These are phyloP conservation scores for Autographa pulchrina DNA, from an alignment of 2,888 invertebrate genomes.

Conservation along the genomic window DNA sequence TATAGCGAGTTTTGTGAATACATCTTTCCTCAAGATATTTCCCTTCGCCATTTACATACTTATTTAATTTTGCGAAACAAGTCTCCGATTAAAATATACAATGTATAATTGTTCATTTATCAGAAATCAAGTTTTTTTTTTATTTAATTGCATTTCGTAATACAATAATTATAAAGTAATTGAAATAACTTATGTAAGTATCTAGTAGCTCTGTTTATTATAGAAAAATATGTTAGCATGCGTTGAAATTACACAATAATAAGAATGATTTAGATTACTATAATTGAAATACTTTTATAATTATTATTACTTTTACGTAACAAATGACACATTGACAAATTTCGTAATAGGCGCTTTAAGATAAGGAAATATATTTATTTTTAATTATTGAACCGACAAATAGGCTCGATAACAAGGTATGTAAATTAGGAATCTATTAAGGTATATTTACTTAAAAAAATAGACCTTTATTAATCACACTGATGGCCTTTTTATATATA, in stretches of 20 bases:
- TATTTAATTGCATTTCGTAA: neutral
- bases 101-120: too few species aligned
- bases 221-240: neutral
- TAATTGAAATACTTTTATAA: constrained; percentile 1
- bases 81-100: too few species aligned
- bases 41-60: neutral
- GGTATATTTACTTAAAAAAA: too few species aligned
- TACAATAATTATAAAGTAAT: neutral
- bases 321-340: neutral
- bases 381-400: too few species aligned
- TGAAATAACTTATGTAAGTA: neutral
- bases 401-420: too few species aligned
- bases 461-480: too few species aligned
- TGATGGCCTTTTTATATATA: too few species aligned
- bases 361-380: too few species aligned
- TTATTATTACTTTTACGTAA: neutral
- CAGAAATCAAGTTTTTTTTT: too few species aligned
- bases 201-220: neutral
- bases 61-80: too few species aligned
- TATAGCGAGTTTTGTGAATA: neutral
- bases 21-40: neutral
- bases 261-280: neutral
- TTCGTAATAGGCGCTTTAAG: neutral
- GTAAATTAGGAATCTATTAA: too few species aligned
- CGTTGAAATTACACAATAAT: neutral